phyloP scores from a whole-genome alignment of 2,113 vertebrate genomes.

The Ploceus nigricollis region DNA sequence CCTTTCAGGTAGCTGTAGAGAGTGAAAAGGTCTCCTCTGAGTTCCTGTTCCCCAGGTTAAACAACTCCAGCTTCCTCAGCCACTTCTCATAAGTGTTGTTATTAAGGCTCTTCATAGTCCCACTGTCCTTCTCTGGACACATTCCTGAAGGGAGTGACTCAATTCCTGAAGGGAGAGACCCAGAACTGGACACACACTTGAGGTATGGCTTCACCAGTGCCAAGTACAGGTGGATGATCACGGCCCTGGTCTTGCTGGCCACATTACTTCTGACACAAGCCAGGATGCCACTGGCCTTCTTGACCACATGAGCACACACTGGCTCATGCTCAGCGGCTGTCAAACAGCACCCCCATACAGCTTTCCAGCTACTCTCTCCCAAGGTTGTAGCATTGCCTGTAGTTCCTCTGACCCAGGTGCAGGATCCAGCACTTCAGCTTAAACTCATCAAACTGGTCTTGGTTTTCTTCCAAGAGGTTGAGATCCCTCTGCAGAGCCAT shows the following conservation, averaged over 20 bases:
- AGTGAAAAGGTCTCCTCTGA: background rate
- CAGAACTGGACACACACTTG: rapidly evolving
- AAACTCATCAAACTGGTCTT: background rate
- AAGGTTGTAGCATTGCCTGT: background rate
- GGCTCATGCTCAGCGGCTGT: background rate
- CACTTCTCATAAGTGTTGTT: no score
- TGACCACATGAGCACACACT: background rate
- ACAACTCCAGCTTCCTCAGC: background rate
- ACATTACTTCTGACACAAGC: no score
- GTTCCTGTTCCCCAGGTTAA: background rate
- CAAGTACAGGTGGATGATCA: no score
- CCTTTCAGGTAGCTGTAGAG: background rate
- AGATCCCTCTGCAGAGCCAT: background rate
- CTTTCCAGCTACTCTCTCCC: background rate
- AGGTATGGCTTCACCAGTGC: background rate
- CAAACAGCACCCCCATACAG: background rate
- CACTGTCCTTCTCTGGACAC: background rate
- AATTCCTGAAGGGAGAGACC: background rate
- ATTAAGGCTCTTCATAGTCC: background rate
- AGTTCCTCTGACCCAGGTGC: background rate
- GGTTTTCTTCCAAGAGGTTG: background rate
- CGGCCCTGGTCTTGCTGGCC: background rate
- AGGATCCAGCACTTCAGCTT: background rate
- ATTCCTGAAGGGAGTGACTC: background rate
- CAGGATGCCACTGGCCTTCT: background rate